Base-by-base conservation (phyloP, 2,113 vertebrate genomes). In the Burhinus bistriatus region DNA sequence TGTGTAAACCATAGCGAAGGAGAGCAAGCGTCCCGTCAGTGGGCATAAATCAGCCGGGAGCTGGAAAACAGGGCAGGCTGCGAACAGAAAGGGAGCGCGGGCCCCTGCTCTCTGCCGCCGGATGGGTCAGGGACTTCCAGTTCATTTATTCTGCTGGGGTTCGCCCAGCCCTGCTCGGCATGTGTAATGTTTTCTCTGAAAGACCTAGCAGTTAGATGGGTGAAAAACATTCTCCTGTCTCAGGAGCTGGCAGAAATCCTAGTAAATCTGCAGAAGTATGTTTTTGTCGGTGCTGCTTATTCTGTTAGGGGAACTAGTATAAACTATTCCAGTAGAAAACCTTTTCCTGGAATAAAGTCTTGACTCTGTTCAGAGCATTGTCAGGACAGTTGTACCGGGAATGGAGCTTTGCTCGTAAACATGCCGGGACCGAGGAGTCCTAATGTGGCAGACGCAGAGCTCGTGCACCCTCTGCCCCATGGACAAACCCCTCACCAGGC, bases 221-320 rank as follows among this genome's bases (percentile, higher is more conserved):
- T 66, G 95, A 96, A 95, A 95, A 94, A 95, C 92, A 92, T 88
- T 92, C 92, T 64, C 92, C 85, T 71, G 92, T 95, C 93, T 59
- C 77, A 61, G 93, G 87, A 91, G 84, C 95, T 97, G 96, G 96
- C 96, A 96, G 96, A n/a, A 89, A 65, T 93, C 96, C 96, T 87
- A 84, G 93, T 30, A 71, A 85, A 96, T 91, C 90, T 93, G 96
- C 96, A 90, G 87, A 90, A 95, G 82, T 83, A 93, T 96, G 96
- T 96, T 96, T 93, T 90, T 88, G 95, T 96, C 90, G 27, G 76
- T 66, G 92, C 90, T 87, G 95, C 95, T 96, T 64, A 36, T 27
- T 95, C 95, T 83, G 92, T 2, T 51, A 90, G 75, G 70, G 69
- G 87, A 96, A 73, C 91, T n/a, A 18, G 92, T 58, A 9, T 90